These are phyloP conservation scores for Pithys albifrons DNA, from an alignment of 2,113 vertebrate species.

Conservation along the genomic window DNA sequence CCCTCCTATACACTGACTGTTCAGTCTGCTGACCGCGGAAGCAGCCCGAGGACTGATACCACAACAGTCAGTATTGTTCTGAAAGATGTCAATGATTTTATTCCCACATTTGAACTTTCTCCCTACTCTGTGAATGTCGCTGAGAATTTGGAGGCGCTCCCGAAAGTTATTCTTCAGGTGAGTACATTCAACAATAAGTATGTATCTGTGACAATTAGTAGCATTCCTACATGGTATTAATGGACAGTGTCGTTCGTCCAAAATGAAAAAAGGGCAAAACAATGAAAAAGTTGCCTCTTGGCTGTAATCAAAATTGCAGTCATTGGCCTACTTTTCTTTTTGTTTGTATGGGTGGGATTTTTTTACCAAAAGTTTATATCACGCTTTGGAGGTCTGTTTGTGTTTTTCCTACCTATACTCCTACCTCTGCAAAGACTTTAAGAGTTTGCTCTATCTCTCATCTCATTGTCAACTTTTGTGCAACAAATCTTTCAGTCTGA, in stretches of 20 bases:
- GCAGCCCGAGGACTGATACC: slow-evolving; percentile 84
- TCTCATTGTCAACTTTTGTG: not conserved
- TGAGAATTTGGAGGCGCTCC: slow-evolving; percentile 85
- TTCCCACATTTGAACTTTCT: slow-evolving; percentile 89
- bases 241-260: not conserved
- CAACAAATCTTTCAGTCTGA: not conserved
- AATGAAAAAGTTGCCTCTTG: not conserved
- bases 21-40: slow-evolving; percentile 88
- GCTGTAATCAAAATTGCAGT: not conserved
- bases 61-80: slow-evolving; percentile 83
- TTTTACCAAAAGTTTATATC: not conserved
- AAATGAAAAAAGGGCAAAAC: not conserved
- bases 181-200: slow-evolving; percentile 36
- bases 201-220: not conserved
- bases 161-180: slow-evolving; percentile 89
- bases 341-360: accelerated
- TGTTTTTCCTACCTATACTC: not conserved
- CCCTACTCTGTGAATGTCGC: slow-evolving; percentile 87
- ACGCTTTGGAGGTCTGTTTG: not conserved
- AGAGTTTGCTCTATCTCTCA: not conserved
- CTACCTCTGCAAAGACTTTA: not conserved
- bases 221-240: not conserved
- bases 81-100: slow-evolving; percentile 89
- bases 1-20: slow-evolving; percentile 83
- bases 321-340: not conserved